phyloP scores from a whole-genome alignment of 2,888 invertebrate genomes.

The Himalopsyche kuldschensis region DNA sequence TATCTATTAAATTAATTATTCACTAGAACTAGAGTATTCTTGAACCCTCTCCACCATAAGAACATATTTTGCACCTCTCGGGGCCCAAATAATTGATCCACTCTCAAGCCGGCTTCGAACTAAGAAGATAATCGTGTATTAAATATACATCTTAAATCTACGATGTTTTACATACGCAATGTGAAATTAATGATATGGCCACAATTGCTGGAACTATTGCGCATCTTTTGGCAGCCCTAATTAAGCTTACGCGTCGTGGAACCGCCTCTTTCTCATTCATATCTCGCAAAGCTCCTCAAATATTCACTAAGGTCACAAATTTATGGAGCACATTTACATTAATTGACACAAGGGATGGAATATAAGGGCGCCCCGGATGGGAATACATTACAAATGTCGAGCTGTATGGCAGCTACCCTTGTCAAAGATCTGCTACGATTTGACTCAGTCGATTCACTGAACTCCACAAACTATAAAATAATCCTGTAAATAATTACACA shows the following conservation, averaged over 20 bases:
- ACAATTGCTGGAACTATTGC: too few relatives aligned
- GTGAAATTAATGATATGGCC: too few relatives aligned
- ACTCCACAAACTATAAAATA: background rate
- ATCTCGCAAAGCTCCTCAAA: background rate
- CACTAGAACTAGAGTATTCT: too few relatives aligned
- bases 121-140: too few relatives aligned
- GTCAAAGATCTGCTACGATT: background rate
- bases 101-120: too few relatives aligned
- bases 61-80: too few relatives aligned
- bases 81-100: too few relatives aligned
- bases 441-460: background rate
- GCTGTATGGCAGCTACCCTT: background rate
- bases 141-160: too few relatives aligned
- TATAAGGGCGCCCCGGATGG: slow-evolving; percentile 1
- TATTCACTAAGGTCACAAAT: slow-evolving; percentile 9
- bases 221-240: background rate
- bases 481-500: too few relatives aligned
- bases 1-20: too few relatives aligned
- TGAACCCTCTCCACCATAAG: too few relatives aligned
- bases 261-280: background rate
- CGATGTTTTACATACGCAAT: too few relatives aligned
- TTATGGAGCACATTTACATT: slow-evolving; percentile 12
- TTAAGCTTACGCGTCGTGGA: background rate
- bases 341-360: slow-evolving; percentile 11
- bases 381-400: slow-evolving; percentile 4